phyloP scores from a whole-genome alignment of 2,113 vertebrate species.

The Thermophis baileyi region DNA sequence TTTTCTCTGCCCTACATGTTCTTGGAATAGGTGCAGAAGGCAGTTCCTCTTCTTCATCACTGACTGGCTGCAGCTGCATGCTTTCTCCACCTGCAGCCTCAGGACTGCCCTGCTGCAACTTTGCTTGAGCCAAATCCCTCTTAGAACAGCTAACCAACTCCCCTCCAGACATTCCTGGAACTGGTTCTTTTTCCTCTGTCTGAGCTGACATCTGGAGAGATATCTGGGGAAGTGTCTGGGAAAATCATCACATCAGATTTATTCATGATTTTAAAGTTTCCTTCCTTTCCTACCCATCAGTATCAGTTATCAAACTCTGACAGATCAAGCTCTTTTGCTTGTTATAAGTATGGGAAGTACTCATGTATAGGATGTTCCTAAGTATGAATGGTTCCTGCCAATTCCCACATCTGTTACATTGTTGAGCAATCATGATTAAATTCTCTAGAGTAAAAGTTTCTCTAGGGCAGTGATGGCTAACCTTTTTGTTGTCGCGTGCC shows the following conservation, averaged over 20 bases:
- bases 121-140: too few relatives aligned
- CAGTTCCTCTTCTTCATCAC: too few relatives aligned
- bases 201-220: background rate
- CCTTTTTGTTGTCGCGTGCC: too few relatives aligned
- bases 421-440: fast-evolving
- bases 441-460: background rate
- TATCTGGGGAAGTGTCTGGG: background rate
- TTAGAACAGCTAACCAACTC: too few relatives aligned
- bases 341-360: background rate
- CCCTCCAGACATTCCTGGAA: background rate
- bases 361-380: background rate
- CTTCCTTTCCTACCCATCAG: background rate
- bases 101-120: too few relatives aligned
- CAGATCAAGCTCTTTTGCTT: background rate
- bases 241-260: background rate
- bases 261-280: background rate
- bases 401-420: background rate
- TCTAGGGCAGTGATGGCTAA: too few relatives aligned
- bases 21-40: too few relatives aligned
- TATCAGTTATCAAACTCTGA: background rate
- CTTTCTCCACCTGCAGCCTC: too few relatives aligned
- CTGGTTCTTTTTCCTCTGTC: background rate
- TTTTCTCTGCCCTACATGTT: too few relatives aligned
- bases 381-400: background rate
- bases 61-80: too few relatives aligned